Percentiles rank a stretch among this genome's conserved stretches.
Conservation (phyloP, 1,140 invertebrate genomes). For the Hormaphis cornu region DNA sequence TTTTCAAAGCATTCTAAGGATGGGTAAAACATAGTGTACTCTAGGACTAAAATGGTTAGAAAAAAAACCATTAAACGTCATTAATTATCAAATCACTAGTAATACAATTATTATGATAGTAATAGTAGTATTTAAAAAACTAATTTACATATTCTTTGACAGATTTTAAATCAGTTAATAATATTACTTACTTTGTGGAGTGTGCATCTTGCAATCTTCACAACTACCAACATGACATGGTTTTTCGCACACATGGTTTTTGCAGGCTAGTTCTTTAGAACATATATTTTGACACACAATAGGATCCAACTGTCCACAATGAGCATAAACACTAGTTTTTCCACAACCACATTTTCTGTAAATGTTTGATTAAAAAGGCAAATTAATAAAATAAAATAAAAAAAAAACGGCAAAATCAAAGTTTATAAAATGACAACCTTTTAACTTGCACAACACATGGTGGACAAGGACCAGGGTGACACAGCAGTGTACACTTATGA, state of each 20-base stretch:
- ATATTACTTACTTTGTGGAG: constrained; percentile 6
- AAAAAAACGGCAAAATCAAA: neutral
- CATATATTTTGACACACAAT: constrained; percentile 66
- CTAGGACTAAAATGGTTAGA: too few relatives aligned
- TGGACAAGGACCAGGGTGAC: constrained; percentile 85
- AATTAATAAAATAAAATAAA: neutral
- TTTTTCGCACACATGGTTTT: constrained; percentile 49
- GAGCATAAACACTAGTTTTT: constrained; percentile 53
- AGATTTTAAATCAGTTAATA: too few relatives aligned
- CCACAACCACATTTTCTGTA: constrained; percentile 62
- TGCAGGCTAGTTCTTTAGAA: constrained; percentile 61
- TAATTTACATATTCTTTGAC: too few relatives aligned
- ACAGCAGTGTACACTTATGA: constrained; percentile 76
- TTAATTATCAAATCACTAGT: too few relatives aligned
- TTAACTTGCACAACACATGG: constrained; percentile 48
- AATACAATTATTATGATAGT: too few relatives aligned
- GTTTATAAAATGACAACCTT: constrained; percentile 36
- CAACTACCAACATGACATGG: constrained; percentile 50
- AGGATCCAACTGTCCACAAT: constrained; percentile 57
- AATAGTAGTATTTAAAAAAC: too few relatives aligned
- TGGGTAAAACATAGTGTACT: too few relatives aligned
- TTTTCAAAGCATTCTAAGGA: too few relatives aligned
- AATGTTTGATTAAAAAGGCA: neutral
- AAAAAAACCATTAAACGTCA: too few relatives aligned
- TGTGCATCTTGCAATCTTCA: constrained; percentile 44